A percentile compares a stretch with the other conserved stretches of the same genome.
These are phyloP conservation scores for Discoglossus pictus DNA, from an alignment of 2,797 vertebrate genomes.

Conservation along the genomic window DNA sequence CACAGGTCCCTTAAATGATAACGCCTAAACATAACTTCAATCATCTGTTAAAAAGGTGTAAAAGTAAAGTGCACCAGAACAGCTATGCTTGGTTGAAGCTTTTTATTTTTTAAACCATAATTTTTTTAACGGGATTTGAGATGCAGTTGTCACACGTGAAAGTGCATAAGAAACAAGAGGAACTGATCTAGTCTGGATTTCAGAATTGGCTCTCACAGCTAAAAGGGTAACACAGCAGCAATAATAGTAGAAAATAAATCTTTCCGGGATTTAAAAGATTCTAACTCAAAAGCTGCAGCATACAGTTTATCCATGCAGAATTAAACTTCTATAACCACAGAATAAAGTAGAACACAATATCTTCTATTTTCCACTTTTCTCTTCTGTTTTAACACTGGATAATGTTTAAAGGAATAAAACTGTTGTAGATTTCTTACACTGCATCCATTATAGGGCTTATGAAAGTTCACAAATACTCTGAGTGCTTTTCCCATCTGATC, in stretches of 20 bases:
- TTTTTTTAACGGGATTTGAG: background rate
- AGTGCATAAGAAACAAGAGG: background rate
- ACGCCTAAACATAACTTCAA: too few species aligned
- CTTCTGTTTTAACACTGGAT: too few species aligned
- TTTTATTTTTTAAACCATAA: too few species aligned
- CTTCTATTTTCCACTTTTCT: background rate
- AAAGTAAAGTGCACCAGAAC: too few species aligned
- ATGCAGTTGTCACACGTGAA: background rate
- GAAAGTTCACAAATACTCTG: too few species aligned
- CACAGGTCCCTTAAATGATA: too few species aligned
- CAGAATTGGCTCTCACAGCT: slow-evolving; percentile 1
- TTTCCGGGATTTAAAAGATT: background rate
- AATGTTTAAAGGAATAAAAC: too few species aligned
- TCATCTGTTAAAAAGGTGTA: too few species aligned
- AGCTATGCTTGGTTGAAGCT: too few species aligned
- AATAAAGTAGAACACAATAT: background rate
- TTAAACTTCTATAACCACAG: background rate
- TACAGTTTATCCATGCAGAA: background rate
- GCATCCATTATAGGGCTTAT: too few species aligned
- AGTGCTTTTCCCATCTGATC: too few species aligned
- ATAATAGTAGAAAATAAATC: slow-evolving; percentile 22
- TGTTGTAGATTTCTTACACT: too few species aligned
- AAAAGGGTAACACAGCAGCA: background rate
- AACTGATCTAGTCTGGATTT: background rate
- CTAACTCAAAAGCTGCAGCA: background rate